A percentile compares a stretch with the other conserved stretches of the same genome.
Conservation (phyloP, 2,888 invertebrate genomes). For the Criorhina ranunculi region DNA sequence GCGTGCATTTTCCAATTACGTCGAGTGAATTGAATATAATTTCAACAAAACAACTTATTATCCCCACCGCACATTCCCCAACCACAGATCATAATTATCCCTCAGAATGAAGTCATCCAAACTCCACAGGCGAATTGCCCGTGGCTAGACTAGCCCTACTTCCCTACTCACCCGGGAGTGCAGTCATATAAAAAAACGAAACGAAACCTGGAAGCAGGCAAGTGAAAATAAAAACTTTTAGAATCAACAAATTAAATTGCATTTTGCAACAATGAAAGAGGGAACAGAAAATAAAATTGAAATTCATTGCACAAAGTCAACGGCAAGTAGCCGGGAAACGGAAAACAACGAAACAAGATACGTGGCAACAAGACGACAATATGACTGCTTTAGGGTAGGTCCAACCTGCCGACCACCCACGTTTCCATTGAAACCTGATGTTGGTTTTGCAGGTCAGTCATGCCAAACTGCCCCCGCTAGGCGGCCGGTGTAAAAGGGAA, state of each 20-base stretch:
- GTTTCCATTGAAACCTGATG: neutral
- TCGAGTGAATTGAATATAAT: constrained; percentile 42
- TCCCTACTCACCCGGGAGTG: constrained; percentile 5
- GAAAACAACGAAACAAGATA: constrained; percentile 57
- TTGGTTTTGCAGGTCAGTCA: neutral
- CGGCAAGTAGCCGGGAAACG: constrained; percentile 62
- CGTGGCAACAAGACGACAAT: constrained; percentile 37
- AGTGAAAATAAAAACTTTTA: constrained; percentile 62
- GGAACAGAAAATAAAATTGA: constrained; percentile 45
- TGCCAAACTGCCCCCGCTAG: neutral
- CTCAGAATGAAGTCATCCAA: constrained; percentile 31
- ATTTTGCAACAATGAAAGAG: constrained; percentile 63
- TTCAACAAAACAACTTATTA: neutral
- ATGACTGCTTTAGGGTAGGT: constrained; percentile 21
- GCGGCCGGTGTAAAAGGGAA: neutral
- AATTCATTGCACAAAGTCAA: constrained; percentile 72
- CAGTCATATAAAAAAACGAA: neutral
- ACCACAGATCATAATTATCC: constrained; percentile 48
- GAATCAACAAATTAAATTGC: constrained; percentile 74
- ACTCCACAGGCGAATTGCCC: constrained; percentile 26
- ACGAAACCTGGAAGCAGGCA: constrained; percentile 15
- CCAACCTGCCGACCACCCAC: constrained; percentile 1
- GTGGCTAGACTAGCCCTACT: neutral
- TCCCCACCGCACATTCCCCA: neutral
- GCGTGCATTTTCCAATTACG: constrained; percentile 47